Percentiles rank a stretch among this genome's conserved stretches.
Evolutionary conservation across 2,888 invertebrate species (phyloP).

Genomic region (Napeogenes inachia): DNA sequence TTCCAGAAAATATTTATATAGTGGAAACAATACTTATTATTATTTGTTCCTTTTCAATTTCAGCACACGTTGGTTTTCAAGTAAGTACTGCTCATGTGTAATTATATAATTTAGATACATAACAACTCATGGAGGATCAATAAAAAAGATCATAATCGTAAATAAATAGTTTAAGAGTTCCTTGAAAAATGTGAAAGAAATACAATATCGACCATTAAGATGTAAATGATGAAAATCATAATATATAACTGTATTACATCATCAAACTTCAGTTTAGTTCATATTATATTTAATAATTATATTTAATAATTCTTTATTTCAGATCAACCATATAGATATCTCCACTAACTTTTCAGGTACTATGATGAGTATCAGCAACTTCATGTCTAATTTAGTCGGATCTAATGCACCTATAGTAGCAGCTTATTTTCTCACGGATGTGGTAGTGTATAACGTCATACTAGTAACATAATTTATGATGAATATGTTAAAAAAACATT

Average conservation of each 20-base stretch:
- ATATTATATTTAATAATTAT: too few relatives aligned
- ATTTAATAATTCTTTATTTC: conserved; percentile 25
- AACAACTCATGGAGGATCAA: not conserved
- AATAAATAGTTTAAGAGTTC: too few relatives aligned
- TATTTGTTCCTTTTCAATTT: conserved; percentile 80
- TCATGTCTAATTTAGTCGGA: conserved; percentile 82
- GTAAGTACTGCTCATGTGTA: conserved; percentile 46
- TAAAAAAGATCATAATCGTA: not conserved
- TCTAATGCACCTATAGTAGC: conserved; percentile 85
- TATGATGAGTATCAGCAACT: conserved; percentile 89
- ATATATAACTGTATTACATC: too few relatives aligned
- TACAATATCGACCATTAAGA: too few relatives aligned
- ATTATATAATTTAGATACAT: not conserved
- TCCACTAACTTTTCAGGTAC: conserved; percentile 89
- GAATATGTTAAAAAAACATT: too few relatives aligned
- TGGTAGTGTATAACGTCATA: conserved; percentile 67
- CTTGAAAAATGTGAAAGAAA: too few relatives aligned
- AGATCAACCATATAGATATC: conserved; percentile 88
- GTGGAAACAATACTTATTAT: conserved; percentile 78
- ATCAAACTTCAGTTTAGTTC: too few relatives aligned
- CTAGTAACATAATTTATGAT: too few relatives aligned
- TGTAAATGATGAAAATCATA: too few relatives aligned
- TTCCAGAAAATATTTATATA: conserved; percentile 64
- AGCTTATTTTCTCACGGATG: conserved; percentile 81
- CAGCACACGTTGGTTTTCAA: conserved; percentile 79